These are phyloP conservation scores for Hafferia zeledoni DNA, from an alignment of 2,797 vertebrate genomes.

Conservation along the genomic window DNA sequence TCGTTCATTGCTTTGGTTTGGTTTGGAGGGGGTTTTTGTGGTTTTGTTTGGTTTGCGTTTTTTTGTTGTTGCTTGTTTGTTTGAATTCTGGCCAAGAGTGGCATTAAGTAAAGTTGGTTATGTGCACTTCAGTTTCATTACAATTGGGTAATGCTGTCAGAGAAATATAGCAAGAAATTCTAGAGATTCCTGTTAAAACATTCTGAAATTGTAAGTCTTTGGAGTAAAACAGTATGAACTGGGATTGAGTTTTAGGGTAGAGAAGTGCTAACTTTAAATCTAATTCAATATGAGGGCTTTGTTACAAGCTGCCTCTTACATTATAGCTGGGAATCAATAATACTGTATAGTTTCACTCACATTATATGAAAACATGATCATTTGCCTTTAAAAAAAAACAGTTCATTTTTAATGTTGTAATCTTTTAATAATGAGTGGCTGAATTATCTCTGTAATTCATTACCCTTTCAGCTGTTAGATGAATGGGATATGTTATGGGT, in stretches of 20 bases:
- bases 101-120: neutral
- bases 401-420: constrained; percentile 61
- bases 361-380: neutral
- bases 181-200: neutral
- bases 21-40: neutral
- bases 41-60: neutral
- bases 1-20: no score
- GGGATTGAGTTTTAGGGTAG: neutral
- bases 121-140: neutral
- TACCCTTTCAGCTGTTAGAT: constrained; percentile 54
- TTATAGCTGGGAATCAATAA: neutral
- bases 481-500: constrained; percentile 53
- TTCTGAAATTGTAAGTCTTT: neutral
- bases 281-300: constrained; percentile 2
- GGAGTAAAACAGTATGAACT: neutral
- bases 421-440: constrained; percentile 65
- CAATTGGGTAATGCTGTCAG: neutral
- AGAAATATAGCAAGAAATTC: neutral
- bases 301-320: neutral
- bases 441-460: constrained; percentile 69
- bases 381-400: constrained; percentile 3
- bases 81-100: neutral
- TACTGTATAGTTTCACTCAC: neutral
- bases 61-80: neutral
- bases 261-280: constrained; percentile 23